These are phyloP conservation scores for Lemur catta DNA, from an alignment of 2,797 vertebrate species.

Conservation along the genomic window DNA sequence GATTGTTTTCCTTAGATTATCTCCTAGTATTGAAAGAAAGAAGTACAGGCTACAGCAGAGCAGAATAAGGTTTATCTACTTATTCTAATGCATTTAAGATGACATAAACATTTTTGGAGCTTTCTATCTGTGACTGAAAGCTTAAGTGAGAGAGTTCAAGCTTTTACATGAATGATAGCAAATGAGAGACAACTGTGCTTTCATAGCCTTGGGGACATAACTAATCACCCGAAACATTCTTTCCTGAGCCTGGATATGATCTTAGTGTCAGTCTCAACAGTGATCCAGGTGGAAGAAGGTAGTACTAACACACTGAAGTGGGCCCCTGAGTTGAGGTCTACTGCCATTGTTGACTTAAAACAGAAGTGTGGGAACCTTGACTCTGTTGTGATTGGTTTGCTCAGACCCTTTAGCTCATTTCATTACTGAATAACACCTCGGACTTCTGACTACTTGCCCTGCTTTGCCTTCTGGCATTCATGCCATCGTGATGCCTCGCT, in stretches of 20 bases:
- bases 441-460: neutral
- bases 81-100: neutral
- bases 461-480: neutral
- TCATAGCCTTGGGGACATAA: neutral
- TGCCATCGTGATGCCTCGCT: neutral
- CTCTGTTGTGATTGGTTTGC: neutral
- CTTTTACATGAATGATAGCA: neutral
- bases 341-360: neutral
- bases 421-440: neutral
- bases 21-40: neutral
- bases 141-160: neutral
- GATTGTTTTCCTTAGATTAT: neutral
- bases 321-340: neutral
- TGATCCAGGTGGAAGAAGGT: neutral
- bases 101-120: neutral
- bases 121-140: neutral
- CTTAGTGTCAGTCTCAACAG: neutral
- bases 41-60: neutral
- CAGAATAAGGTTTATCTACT: neutral
- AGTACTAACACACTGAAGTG: neutral
- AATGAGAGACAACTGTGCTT: neutral
- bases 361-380: neutral
- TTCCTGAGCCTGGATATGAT: constrained; percentile 15
- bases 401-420: neutral
- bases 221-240: constrained; percentile 4